Base-by-base conservation (phyloP, 2,797 vertebrate species). In the Mormyrus hasselquistii region DNA sequence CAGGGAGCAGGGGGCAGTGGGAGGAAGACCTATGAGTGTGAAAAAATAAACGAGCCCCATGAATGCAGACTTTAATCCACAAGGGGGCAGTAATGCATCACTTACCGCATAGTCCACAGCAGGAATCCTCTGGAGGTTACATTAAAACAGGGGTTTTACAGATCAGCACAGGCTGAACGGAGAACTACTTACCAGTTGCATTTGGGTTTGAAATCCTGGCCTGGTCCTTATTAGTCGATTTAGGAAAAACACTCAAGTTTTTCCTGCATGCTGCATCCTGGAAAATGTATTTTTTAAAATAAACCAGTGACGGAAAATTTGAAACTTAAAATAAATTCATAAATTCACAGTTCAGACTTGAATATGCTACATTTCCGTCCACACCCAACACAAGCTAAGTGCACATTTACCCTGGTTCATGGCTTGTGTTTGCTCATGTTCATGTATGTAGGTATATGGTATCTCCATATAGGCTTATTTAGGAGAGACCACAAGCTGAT, bases 251-350 rank as follows among this genome's bases (percentile, higher is more conserved):
- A 5, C 91, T 91, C 82, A 91, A 91, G 86, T 88, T 91, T 79
- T 93, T 95, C 86, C 87, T 93, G 88, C 93, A 92, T 8, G 91
- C 91, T 65, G 95, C 94, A 89, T 95, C 95, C 96, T 96, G 86
- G 12, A 86, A 88, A 49, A 89, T 47, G 7, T 14, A 89, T 22
- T 8, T 12, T 25, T 3, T 57, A 55, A 52, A 14, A 85, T 85
- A 52, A 79, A 79, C 5, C 73, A 79, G 38, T 79, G 38, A 79
- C 34, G 2, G 25, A 86, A 52, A 44, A 55, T 4, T 47, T 9
- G 29, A 38, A 34, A 85, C 29, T 85, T 14, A 53, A 55, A 84
- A 47, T 50, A 5, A 50, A 84, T 47, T 12, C 7, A 50, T 84
- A 49, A 50, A 25, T 50, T n/a, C 82, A 84, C 47, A 22, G 19